A percentile compares a stretch with the other conserved stretches of the same genome.
Conservation (phyloP, 2,888 invertebrate species). For the Phengaris arion region DNA sequence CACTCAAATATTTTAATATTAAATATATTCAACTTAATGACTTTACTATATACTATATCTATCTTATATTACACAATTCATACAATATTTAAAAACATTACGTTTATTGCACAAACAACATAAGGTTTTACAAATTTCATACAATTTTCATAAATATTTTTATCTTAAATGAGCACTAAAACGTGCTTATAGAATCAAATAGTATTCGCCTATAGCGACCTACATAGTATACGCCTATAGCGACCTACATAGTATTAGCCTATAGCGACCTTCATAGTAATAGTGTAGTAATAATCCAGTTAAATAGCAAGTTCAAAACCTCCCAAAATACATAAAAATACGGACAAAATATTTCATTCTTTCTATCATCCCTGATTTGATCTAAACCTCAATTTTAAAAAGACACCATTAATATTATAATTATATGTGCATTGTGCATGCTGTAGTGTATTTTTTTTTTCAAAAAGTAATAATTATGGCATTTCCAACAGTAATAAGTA, state of each 20-base stretch:
- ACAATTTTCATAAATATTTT: constrained; percentile 28
- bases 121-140: neutral
- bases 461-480: no score
- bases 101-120: constrained; percentile 6
- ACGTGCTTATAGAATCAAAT: constrained; percentile 40
- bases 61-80: constrained; percentile 22
- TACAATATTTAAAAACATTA: constrained; percentile 15
- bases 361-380: no score
- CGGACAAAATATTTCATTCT: no score
- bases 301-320: no score
- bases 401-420: no score
- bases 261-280: neutral
- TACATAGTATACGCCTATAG: neutral
- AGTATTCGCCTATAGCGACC: neutral
- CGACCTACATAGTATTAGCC: no score
- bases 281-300: neutral
- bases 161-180: constrained; percentile 45
- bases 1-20: constrained; percentile 44
- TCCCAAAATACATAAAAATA: no score
- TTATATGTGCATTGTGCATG: no score
- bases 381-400: no score
- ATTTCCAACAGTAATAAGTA: no score
- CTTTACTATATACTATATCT: neutral
- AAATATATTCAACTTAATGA: constrained; percentile 70
- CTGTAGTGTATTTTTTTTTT: no score